These are phyloP conservation scores for Actinostola sp. DNA, from an alignment of 92 coral and sea anemone genomes.

Conservation along the genomic window DNA sequence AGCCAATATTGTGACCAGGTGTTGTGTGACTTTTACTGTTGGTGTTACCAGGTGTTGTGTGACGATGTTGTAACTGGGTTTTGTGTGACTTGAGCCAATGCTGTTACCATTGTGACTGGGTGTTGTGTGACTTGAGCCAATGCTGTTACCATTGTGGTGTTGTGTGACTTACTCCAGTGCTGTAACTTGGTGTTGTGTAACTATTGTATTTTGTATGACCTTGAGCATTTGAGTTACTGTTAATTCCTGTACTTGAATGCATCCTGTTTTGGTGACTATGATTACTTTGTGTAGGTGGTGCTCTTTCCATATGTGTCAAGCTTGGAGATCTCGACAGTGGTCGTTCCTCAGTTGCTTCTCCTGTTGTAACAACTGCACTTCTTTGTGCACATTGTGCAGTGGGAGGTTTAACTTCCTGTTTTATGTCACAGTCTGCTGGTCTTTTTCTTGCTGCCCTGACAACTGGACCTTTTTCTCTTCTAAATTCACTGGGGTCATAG, in stretches of 20 bases:
- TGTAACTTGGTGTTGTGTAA: constrained; percentile 4
- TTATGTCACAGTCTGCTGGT: constrained; percentile 10
- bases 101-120: background rate
- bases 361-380: background rate
- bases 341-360: background rate
- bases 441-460: constrained; percentile 20
- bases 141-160: background rate
- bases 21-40: constrained; percentile 6
- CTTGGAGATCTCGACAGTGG: background rate
- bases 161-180: background rate
- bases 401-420: constrained; percentile 4
- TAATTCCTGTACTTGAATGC: no score
- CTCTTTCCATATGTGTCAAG: background rate
- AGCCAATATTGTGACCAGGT: background rate
- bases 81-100: background rate
- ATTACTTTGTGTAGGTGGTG: background rate
- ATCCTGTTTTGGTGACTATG: background rate
- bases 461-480: constrained; percentile 6
- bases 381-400: background rate
- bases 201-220: background rate
- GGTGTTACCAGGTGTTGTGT: constrained; percentile 7
- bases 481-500: constrained; percentile 10
- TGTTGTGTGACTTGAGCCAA: background rate
- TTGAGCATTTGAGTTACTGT: background rate
- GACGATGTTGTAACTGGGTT: background rate